Base-by-base conservation (phyloP, 2,888 invertebrate genomes). In the Branchipolynoe longqiensis region DNA sequence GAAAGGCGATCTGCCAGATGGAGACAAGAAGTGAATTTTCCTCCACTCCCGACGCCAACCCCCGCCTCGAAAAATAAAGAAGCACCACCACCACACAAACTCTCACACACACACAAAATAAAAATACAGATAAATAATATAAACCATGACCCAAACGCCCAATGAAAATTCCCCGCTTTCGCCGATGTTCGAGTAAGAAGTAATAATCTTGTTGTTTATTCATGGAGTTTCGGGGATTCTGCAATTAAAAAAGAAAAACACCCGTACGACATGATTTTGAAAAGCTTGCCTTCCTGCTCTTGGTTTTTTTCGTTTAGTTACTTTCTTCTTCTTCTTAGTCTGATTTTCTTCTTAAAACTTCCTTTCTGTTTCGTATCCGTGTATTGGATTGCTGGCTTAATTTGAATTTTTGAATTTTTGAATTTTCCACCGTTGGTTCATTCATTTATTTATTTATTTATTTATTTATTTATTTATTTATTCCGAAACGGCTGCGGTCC, bases 331-430 rank as follows among this genome's bases (percentile, higher is more conserved):
- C n/a, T n/a, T n/a, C n/a, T n/a, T n/a, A n/a, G n/a, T n/a, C n/a
- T n/a, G n/a, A n/a, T n/a, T n/a, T n/a, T n/a, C n/a, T 36, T 69
- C 38, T 69, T 69, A n/a, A n/a, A n/a, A 69, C 36, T 38, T 36
- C 69, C 38, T 69, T 69, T 36, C 69, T 69, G 69, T 38, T 69
- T 14, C 69, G 38, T 69, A 69, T 36, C 33, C 69, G 69, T 69
- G 69, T 69, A 69, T 69, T 69, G 69, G 69, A 69, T 69, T 69
- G 69, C 69, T 69, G 33, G 69, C 69, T 12, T 69, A 36, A 69
- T 69, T 69, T 69, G 69, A n/a, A n/a, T n/a, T n/a, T n/a, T n/a
- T n/a, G n/a, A n/a, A n/a, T n/a, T n/a, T n/a, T n/a, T n/a, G n/a
- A 69, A 69, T 69, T 69, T 38, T 69, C 69, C 69, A n/a, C n/a